Base-by-base conservation (phyloP, 2,888 invertebrate genomes). In the Boloria euphrosyne region DNA sequence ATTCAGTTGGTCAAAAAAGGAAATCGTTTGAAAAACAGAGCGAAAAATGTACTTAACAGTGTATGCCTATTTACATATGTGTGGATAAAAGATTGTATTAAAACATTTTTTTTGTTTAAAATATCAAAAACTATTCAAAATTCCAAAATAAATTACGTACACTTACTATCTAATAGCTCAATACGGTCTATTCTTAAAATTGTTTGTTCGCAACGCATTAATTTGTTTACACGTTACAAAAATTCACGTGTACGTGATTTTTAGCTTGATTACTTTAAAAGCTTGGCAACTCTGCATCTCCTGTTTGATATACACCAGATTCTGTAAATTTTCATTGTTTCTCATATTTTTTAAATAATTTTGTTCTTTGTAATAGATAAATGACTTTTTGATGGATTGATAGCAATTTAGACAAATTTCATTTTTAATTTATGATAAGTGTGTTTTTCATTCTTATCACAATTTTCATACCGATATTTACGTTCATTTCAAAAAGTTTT, bases 251-350 rank as follows among this genome's bases (percentile, higher is more conserved):
- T 3, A 46, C n/a, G n/a, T 4, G 13, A 53, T 22, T 3, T 22
- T 22, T 22, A 31, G 16, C 16, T 16, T 44, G 44, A 46, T 58
- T 58, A 58, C 27, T 17, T 22, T 31, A 27, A 58, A 13, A 58
- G 47, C 47, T 18, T n/a, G 38, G 50, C n/a, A 60, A 18, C 50
- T 16, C 18, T 50, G 50, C 18, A 38, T 5, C 14, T 47, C 10
- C 17, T 17, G 17, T 31, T 13, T 62, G 44, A 62, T 18, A 54
- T 27, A 47, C 43, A 22, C 16, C 62, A 54, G 62, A 54, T 31
- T 62, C 62, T 62, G 62, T 53, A 17, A 62, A 62, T 31, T 54
- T 38, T 54, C 62, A 62, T 47, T 54, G 53, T 62, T 62, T 47
- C 18, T 13, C n/a, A 57, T 57, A n/a, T 57, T 22, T n/a, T 57